These are phyloP conservation scores for Brienomyrus brachyistius DNA, from an alignment of 2,113 vertebrate genomes.

Conservation along the genomic window DNA sequence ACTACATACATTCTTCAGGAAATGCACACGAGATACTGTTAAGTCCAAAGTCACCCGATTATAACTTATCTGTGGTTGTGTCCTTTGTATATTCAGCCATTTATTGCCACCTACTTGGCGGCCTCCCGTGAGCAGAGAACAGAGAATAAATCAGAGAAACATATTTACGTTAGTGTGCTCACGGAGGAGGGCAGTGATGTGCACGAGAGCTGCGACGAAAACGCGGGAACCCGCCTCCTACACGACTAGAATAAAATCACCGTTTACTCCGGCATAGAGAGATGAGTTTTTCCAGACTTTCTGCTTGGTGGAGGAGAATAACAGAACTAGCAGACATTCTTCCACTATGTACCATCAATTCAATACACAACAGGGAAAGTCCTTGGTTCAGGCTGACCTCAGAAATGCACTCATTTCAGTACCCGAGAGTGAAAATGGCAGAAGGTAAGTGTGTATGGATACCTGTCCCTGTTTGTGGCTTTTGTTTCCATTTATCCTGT, in stretches of 20 bases:
- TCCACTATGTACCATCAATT: background rate
- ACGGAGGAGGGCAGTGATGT: background rate
- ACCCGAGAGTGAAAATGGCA: background rate
- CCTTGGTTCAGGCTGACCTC: background rate
- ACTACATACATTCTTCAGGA: background rate
- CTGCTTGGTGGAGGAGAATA: background rate
- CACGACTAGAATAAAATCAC: background rate
- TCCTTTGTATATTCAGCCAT: background rate
- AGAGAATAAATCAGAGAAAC: background rate
- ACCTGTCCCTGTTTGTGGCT: background rate
- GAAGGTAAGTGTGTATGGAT: background rate
- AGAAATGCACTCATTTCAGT: background rate
- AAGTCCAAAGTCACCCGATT: background rate
- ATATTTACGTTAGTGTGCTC: background rate
- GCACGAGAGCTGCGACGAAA: background rate
- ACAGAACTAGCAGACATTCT: background rate
- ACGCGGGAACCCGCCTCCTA: background rate
- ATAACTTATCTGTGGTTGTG: background rate
- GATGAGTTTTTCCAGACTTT: background rate
- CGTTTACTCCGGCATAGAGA: background rate
- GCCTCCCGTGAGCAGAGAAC: background rate
- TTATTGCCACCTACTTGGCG: background rate
- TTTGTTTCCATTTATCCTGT: background rate
- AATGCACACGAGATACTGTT: background rate
- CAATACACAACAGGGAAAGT: background rate